phyloP scores from a whole-genome alignment of 2,888 invertebrate genomes.

The Dinocampus coccinellae region DNA sequence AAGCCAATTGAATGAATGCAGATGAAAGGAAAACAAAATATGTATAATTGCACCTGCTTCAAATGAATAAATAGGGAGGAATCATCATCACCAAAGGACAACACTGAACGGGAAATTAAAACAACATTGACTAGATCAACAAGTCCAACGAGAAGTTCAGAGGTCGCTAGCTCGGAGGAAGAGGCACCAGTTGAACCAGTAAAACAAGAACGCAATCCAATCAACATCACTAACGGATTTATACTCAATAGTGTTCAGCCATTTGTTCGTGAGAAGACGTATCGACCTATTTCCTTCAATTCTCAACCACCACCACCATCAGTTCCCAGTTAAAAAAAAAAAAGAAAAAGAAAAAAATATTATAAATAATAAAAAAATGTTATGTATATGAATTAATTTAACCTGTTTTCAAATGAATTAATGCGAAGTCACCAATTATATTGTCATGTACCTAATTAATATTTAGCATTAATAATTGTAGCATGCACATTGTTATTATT shows the following conservation, averaged over 20 bases:
- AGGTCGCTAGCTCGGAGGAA: conserved; percentile 53
- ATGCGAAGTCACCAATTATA: conserved; percentile 15
- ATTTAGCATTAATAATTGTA: not conserved
- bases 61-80: conserved; percentile 31
- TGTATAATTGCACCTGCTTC: conserved; percentile 16
- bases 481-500: not conserved
- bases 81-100: conserved; percentile 22
- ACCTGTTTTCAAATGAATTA: not conserved
- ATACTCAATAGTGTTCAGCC: conserved; percentile 63
- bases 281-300: conserved; percentile 69
- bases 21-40: not conserved
- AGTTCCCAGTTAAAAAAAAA: conserved; percentile 23
- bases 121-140: conserved; percentile 57
- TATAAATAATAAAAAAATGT: not conserved
- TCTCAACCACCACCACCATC: conserved; percentile 57
- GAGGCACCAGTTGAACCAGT: conserved; percentile 55
- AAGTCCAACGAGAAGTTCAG: conserved; percentile 58
- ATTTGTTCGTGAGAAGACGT: conserved; percentile 66
- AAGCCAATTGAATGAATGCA: conserved; percentile 6
- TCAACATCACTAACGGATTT: conserved; percentile 49
- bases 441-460: conserved; percentile 7
- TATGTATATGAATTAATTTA: not conserved
- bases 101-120: conserved; percentile 26
- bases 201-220: conserved; percentile 51
- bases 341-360: not conserved